A percentile compares a stretch with the other conserved stretches of the same genome.
These are phyloP conservation scores for Gallinago jamesoni DNA, from an alignment of 2,113 vertebrate genomes.

Conservation along the genomic window DNA sequence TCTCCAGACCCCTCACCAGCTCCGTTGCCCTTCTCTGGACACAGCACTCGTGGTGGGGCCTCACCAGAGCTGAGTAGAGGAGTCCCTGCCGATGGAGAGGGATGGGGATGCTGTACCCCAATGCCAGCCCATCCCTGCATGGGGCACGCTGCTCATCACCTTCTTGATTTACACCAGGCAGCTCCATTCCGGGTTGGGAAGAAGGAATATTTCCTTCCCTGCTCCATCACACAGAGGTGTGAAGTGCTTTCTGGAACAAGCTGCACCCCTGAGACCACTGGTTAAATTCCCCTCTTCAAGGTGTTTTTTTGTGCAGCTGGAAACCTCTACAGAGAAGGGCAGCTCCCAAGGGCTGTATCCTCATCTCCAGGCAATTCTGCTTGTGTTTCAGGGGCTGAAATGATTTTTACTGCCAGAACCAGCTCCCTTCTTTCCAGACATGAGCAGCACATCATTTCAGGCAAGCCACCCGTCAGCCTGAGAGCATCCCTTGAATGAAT, in stretches of 20 bases:
- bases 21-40: neutral
- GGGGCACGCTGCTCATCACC: neutral
- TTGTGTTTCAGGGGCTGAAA: neutral
- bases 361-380: neutral
- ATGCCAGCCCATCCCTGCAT: neutral
- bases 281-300: neutral
- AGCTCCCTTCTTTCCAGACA: neutral
- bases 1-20: neutral
- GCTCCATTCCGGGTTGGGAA: neutral
- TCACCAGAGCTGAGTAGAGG: neutral
- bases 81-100: neutral
- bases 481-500: neutral
- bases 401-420: neutral
- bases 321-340: neutral
- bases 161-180: neutral
- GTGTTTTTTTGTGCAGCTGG: neutral
- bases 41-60: neutral
- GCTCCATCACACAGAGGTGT: neutral
- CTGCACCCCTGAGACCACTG: neutral
- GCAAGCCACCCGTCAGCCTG: too few relatives aligned
- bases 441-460: neutral
- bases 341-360: neutral
- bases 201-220: neutral
- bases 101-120: neutral
- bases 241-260: neutral